Evolutionary conservation across 2,797 vertebrate species (phyloP).

Genomic region (Masticophis lateralis): DNA sequence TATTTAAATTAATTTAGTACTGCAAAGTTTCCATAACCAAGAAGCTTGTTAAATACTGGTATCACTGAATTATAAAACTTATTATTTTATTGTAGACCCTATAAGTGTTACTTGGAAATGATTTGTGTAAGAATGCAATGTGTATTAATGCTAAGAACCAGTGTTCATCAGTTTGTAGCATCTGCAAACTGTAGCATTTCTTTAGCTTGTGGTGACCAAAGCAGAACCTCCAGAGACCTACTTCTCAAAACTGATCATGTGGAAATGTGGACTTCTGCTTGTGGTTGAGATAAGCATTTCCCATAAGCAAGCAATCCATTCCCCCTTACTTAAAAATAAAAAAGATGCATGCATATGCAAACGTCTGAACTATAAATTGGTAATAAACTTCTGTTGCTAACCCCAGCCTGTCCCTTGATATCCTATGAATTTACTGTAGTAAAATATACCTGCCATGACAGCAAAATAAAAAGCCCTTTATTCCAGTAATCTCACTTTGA

Average conservation of each 20-base stretch:
- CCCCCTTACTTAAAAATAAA: neutral
- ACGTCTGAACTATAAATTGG: neutral
- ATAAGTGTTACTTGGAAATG: neutral
- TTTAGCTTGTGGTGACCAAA: neutral
- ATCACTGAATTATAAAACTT: neutral
- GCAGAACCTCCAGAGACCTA: neutral
- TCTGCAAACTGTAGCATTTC: neutral
- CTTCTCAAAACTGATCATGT: neutral
- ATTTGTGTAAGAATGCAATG: neutral
- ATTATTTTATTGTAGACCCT: neutral
- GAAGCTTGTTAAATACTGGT: neutral
- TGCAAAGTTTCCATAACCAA: neutral
- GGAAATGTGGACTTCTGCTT: neutral
- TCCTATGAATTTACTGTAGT: neutral
- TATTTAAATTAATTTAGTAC: neutral
- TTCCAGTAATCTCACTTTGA: neutral
- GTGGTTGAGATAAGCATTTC: neutral
- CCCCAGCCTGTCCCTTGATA: accelerated
- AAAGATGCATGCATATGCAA: neutral
- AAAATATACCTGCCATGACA: neutral
- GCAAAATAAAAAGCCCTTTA: neutral
- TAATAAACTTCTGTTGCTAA: neutral
- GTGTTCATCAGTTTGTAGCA: neutral
- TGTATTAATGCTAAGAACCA: neutral
- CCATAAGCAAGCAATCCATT: neutral